phyloP scores from a whole-genome alignment of 2,797 vertebrate species.

The Phaenicophaeus curvirostris region DNA sequence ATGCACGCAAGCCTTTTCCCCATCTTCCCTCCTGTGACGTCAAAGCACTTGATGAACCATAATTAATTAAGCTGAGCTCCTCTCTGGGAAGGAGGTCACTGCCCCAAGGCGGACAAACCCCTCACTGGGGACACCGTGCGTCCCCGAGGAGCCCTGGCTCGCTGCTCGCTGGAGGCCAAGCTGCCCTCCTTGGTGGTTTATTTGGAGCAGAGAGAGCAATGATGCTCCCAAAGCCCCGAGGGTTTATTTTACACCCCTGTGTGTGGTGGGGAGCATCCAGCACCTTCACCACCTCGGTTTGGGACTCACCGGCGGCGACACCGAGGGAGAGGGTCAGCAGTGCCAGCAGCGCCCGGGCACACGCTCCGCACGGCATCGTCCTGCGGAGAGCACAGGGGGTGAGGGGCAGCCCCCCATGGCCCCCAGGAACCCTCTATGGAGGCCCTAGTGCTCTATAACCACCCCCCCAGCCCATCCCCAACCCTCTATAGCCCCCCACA shows the following conservation, averaged over 20 bases:
- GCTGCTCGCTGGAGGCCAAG: neutral
- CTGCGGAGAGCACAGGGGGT: neutral
- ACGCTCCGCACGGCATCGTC: constrained; percentile 13
- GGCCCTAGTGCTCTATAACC: neutral
- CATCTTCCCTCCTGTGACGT: neutral
- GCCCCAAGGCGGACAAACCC: neutral
- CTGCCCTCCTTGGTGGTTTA: neutral
- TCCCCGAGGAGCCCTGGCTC: neutral
- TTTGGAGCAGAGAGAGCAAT: neutral
- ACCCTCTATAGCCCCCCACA: too few relatives aligned
- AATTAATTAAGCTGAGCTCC: neutral
- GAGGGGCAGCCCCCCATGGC: neutral
- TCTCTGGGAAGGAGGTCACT: neutral
- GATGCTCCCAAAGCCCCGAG: accelerated
- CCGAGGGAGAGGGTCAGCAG: neutral
- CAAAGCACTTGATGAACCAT: neutral
- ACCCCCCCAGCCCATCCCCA: too few relatives aligned
- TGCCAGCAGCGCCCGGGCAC: neutral
- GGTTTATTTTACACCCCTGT: neutral
- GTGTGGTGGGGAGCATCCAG: accelerated
- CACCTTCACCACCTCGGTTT: too few relatives aligned
- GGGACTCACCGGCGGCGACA: constrained; percentile 44
- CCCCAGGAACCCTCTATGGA: neutral
- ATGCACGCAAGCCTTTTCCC: neutral
- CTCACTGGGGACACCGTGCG: neutral